Base-by-base conservation (phyloP, 2,797 vertebrate genomes). In the Galagoides demidoff region DNA sequence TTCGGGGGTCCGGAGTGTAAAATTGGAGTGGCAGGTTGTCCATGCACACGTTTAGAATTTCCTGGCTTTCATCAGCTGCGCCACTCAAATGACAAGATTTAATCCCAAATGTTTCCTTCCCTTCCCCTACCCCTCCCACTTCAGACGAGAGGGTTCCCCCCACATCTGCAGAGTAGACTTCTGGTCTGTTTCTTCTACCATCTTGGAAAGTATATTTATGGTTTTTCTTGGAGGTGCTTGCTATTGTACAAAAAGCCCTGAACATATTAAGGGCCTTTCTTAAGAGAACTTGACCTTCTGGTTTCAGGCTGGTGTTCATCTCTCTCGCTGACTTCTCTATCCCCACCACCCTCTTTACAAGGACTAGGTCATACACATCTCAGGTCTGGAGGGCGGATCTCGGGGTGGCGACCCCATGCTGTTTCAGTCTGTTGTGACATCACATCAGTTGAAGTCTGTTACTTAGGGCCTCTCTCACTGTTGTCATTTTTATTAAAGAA, bases 31-130 rank as follows among this genome's bases (percentile, higher is more conserved):
- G 94, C 88, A 92, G 95, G 13, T 87, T 59, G 45, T 59, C 37
- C 23, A 79, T 7, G 95, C 1, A 25, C 88, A 37, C 89, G 49
- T 89, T 29, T 34, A 19, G 77, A 63, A 31, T 89, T 95, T 97
- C 95, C 97, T 96, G 97, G 90, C 91, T 96, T 91, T 81, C 88
- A 20, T 95, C 86, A 89, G 82, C 90, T 83, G 74, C 12, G 39
- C 93, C 83, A 37, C 93, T 92, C 93, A 68, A 45, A 88, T 70
- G 93, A 90, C 94, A 86, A 11, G 27, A 23, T 70, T 93, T 88
- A 96, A 86, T 89, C 95, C 89, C 79, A 55, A 52, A 66, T 22
- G 90, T 64, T 86, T 92, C 90, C 92, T 87, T 34, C 92, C 66
- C 64, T 74, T 31, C 59, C 61, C 27, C 27, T 14, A 10, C 78